Evolutionary conservation across 2,888 invertebrate genomes (phyloP), one percentile per base, ranked within the genome.

Genomic region (Lissonota sp.): DNA sequence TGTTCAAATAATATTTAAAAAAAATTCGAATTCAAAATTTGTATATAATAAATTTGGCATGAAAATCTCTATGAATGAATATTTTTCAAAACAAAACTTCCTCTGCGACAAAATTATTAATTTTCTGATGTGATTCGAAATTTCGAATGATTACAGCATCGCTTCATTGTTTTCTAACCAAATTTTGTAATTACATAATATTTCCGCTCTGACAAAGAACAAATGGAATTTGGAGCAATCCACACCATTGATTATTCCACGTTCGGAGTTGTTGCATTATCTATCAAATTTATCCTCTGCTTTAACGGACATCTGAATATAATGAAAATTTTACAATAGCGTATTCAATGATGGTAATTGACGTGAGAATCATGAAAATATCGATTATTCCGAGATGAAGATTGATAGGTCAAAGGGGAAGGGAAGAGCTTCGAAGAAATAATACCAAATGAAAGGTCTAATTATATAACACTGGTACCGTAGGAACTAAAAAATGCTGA

Each of bases 271-370:
- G 37, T 39, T n/a, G n/a, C 16, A 39, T 10, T 58, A 26, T n/a
- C n/a, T n/a, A n/a, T n/a, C n/a, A n/a, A n/a, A n/a, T n/a, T n/a
- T 70, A 12, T 12, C 14, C 14, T 46, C 57, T 8, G 16, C 46
- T 57, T 46, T 39, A 46, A 12, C 51, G 14, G 12, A 14, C 42
- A 7, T 51, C 12, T n/a, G n/a, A n/a, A n/a, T n/a, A 8, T n/a
- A 14, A 37, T 39, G 70, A 46, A 58, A 39, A 46, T 46, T 44
- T 70, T 8, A 70, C 44, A 58, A 14, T 5, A 6, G 46, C 46
- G 58, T 70, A 57, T 70, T 70, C 39, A 70, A 40, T 39, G 37
- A 70, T 70, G 70, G 14, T 37, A 70, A 70, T 70, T 8, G 53
- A 4, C 37, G 58, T 14, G 58, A 57, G 12, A 57, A 44, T 46